phyloP scores from a whole-genome alignment of 2,797 vertebrate genomes.

The Acipenser transmontanus region DNA sequence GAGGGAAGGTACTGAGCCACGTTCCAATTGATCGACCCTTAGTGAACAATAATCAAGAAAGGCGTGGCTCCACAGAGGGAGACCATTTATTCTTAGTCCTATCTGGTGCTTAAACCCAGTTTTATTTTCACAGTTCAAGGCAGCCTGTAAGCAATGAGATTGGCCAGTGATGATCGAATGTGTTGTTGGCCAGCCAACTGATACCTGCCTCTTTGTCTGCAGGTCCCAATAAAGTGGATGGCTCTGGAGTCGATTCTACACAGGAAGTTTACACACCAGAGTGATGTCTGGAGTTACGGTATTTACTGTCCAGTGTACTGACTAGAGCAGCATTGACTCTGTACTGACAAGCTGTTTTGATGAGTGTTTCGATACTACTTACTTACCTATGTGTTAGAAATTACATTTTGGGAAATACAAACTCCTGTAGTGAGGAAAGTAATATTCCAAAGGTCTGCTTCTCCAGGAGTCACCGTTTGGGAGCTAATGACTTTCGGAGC shows the following conservation, averaged over 20 bases:
- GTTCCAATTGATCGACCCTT: background rate
- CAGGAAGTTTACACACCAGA: conserved; percentile 93
- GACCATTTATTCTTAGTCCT: too few species aligned
- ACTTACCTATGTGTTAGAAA: too few species aligned
- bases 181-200: too few species aligned
- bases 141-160: too few species aligned
- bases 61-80: background rate
- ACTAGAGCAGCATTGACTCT: too few species aligned
- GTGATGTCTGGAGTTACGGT: conserved; percentile 98
- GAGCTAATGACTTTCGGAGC: conserved; percentile 96
- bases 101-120: too few species aligned
- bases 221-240: conserved; percentile 99
- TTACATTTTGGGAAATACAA: too few species aligned
- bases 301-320: background rate
- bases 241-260: conserved; percentile 91
- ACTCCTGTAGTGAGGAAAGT: too few species aligned
- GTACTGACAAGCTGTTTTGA: too few species aligned
- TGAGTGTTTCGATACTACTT: too few species aligned
- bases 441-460: background rate
- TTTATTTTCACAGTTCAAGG: too few species aligned
- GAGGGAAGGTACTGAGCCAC: conserved; percentile 70
- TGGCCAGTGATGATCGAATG: too few species aligned
- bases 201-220: background rate
- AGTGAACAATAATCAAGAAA: background rate
- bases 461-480: conserved; percentile 89